Evolutionary conservation across 1,140 invertebrate genomes (phyloP), one percentile per base, ranked within the genome.

Genomic region (Brachionus angularis): DNA sequence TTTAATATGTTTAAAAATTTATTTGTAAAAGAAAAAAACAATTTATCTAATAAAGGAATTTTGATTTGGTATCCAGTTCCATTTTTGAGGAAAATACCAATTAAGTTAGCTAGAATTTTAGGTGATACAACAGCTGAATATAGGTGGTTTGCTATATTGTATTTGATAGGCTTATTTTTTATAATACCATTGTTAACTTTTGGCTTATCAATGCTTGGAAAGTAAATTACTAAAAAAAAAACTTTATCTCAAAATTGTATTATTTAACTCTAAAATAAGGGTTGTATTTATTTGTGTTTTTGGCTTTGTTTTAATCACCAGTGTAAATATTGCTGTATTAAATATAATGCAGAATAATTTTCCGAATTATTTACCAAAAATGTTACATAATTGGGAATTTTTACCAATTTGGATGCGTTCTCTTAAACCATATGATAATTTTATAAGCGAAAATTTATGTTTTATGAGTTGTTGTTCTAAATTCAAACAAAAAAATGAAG

Each of bases 51-150:
- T n/a, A n/a, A n/a, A 69, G 64, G 64, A 27, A 85, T 87, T 39
- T 16, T 87, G 0, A 47, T 87, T 0, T 87, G 85, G 75, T 87
- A 86, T 74, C 84, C 85, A 0, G 77, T 88, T 27, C 86, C 86
- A 16, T 81, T 81, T 72, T 80, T 84, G 73, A 75, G 87, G 33
- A 75, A 73, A 39, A 75, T 84, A 33, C 86, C 87, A 0, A 83
- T 88, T 4, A 76, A 75, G 18, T 72, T 86, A 62, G 83, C 86
- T 3, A 83, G 82, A 72, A 76, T 77, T 16, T 76, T 87, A 10
- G 83, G 85, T 1, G 79, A 80, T 16, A 76, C 77, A n/a, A 86
- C 84, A 5, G 83, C 84, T 5, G 78, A 82, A 58, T 84, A 85
- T 75, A 77, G 84, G 27, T 86, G 85, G 85, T 87, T 86, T 76